Conservation (phyloP, 2,113 vertebrate species). For the Tachycineta bicolor region DNA sequence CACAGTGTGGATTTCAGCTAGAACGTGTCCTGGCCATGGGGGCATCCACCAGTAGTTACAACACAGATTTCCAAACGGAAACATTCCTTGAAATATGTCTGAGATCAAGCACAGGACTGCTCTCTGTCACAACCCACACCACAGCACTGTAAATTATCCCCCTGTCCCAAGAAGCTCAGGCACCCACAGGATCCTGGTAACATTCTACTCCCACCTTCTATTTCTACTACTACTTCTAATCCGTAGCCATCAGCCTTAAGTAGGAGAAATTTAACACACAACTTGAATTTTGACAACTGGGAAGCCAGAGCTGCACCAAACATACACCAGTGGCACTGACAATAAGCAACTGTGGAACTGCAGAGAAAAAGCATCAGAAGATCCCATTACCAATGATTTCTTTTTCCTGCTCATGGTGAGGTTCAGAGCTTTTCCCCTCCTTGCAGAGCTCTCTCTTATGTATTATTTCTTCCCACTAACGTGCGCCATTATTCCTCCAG, state of each 20-base stretch:
- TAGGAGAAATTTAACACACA: neutral
- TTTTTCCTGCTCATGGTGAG: neutral
- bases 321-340: neutral
- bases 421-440: neutral
- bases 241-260: neutral
- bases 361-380: neutral
- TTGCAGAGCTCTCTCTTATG: neutral
- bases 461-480: neutral
- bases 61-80: neutral
- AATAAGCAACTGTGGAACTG: neutral
- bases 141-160: neutral
- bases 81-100: neutral
- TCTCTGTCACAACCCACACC: neutral
- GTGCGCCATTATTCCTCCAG: neutral
- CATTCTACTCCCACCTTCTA: neutral
- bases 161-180: neutral
- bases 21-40: neutral
- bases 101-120: neutral
- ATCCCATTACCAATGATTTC: neutral
- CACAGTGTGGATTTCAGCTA: neutral
- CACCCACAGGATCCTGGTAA: neutral
- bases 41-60: neutral
- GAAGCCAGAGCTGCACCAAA: neutral
- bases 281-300: neutral
- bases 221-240: neutral